Percentiles rank a stretch among this genome's conserved stretches.
Evolutionary conservation across 1,140 invertebrate genomes (phyloP).

Genomic region (Sinonovacula constricta): DNA sequence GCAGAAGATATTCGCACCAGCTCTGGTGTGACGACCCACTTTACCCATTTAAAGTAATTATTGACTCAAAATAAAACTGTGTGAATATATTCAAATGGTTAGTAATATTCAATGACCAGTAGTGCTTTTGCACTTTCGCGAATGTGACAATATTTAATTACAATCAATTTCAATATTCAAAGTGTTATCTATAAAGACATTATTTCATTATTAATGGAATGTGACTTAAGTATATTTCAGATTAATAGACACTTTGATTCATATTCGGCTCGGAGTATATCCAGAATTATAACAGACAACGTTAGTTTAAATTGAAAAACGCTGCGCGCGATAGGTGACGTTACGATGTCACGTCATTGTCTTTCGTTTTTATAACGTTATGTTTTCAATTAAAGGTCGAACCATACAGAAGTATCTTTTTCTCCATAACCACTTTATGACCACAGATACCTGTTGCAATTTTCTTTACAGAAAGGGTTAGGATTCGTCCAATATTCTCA

Average conservation of each 20-base stretch:
- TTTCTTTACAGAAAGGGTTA: too few relatives aligned
- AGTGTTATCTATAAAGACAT: not conserved
- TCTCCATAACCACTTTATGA: not conserved
- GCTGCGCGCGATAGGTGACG: not conserved
- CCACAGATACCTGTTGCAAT: too few relatives aligned
- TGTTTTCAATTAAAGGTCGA: not conserved
- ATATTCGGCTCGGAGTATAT: not conserved
- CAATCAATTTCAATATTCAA: not conserved
- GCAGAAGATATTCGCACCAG: not conserved
- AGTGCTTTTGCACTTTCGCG: not conserved
- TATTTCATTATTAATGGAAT: not conserved
- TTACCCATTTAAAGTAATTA: not conserved
- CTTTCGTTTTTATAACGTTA: not conserved
- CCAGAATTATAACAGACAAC: not conserved
- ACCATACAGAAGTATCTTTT: not conserved
- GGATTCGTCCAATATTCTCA: too few relatives aligned
- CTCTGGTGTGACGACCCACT: not conserved
- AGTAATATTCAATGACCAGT: not conserved
- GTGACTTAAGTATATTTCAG: not conserved
- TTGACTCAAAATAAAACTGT: not conserved
- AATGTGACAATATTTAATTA: not conserved
- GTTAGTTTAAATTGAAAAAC: not conserved
- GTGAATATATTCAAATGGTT: not conserved
- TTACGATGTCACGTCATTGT: not conserved
- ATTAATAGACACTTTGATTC: not conserved